Evolutionary conservation across 2,113 vertebrate species (phyloP).

Genomic region (Lethenteron camtschaticum): DNA sequence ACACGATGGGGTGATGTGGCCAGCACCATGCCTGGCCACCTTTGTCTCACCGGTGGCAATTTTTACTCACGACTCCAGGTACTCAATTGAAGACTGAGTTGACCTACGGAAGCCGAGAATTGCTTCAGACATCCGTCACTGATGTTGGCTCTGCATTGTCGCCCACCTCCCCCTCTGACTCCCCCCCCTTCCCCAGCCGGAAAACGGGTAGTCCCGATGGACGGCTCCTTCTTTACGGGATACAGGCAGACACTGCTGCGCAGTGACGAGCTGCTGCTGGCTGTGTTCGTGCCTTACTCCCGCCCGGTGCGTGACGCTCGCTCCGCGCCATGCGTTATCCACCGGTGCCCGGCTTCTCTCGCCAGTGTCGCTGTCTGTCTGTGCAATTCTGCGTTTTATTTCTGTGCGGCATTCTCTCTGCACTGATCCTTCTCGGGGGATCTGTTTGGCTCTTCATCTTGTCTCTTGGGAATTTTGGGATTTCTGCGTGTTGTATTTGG

Average conservation of each 20-base stretch:
- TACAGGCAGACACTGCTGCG: slow-evolving; percentile 51
- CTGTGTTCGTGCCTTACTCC: slow-evolving; percentile 55
- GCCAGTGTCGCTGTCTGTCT: no score
- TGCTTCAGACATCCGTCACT: no score
- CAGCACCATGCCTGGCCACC: no score
- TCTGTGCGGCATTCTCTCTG: no score
- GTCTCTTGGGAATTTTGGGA: neutral
- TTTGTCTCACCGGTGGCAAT: no score
- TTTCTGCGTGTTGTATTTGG: neutral
- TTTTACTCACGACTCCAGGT: no score
- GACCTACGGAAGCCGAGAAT: no score
- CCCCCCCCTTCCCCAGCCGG: slow-evolving; percentile 25
- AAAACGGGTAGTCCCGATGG: slow-evolving; percentile 39
- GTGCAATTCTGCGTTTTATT: no score
- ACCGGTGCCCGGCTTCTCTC: no score
- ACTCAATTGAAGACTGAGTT: no score
- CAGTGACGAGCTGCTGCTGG: slow-evolving; percentile 50
- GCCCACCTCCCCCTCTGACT: neutral
- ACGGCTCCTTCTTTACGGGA: slow-evolving; percentile 50
- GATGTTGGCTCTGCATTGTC: neutral
- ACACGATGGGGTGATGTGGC: no score
- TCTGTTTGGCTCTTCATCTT: slow-evolving; percentile 1
- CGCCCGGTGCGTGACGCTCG: slow-evolving; percentile 29
- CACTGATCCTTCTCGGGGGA: no score
- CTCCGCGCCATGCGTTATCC: neutral